A percentile compares a stretch with the other conserved stretches of the same genome.
Conservation (phyloP, 2,888 invertebrate genomes). For the Alviniconcha strummeri region DNA sequence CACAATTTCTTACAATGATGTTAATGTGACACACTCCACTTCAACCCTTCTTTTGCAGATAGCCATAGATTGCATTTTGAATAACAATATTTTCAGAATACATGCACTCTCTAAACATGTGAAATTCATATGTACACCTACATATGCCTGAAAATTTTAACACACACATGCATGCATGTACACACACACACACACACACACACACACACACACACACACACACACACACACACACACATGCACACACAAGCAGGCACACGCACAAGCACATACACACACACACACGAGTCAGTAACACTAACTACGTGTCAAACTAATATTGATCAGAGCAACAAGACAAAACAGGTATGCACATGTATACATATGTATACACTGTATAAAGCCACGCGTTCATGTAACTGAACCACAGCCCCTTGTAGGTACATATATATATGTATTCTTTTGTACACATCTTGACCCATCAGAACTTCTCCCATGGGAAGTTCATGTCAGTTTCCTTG, state of each 20-base stretch:
- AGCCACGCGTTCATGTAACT: too few relatives aligned
- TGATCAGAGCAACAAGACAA: background rate
- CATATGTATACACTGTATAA: background rate
- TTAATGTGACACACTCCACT: too few relatives aligned
- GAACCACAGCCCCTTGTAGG: background rate
- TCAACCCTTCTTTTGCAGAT: background rate
- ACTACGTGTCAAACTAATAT: background rate
- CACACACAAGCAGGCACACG: background rate
- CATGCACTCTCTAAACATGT: background rate
- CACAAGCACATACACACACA: slow-evolving; percentile 3
- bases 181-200: background rate
- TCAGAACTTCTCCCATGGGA: background rate
- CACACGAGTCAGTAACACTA: background rate
- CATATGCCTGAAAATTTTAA: background rate
- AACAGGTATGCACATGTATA: background rate
- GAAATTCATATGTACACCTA: background rate
- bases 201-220: background rate
- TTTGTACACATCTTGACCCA: background rate
- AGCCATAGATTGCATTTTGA: background rate
- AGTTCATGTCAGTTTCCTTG: background rate
- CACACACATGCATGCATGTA: background rate
- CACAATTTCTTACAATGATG: too few relatives aligned
- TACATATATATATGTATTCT: background rate
- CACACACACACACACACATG: background rate
- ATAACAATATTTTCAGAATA: background rate